Percentiles rank a stretch among this genome's conserved stretches.
Evolutionary conservation across 2,888 invertebrate species (phyloP).

Genomic region (Linnaemya vulpina): DNA sequence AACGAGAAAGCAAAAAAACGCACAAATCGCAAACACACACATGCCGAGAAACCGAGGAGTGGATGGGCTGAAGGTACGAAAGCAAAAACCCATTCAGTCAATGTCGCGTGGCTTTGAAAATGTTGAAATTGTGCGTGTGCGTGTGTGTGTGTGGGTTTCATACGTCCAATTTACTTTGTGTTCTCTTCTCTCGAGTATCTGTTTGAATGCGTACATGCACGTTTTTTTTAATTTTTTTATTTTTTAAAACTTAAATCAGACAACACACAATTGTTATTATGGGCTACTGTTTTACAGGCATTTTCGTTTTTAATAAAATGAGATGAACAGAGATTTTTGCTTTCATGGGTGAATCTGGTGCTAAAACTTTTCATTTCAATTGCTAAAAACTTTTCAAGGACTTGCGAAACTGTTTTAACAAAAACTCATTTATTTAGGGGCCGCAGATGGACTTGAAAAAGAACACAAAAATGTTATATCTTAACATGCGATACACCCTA

Average conservation of each 20-base stretch:
- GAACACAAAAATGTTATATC: too few species aligned
- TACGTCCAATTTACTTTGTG: conserved; percentile 64
- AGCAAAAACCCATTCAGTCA: conserved; percentile 58
- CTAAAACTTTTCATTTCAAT: neutral
- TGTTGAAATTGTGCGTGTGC: conserved; percentile 58
- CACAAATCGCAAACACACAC: conserved; percentile 15
- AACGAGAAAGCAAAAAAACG: conserved; percentile 28
- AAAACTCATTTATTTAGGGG: too few species aligned
- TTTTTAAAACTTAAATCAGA: neutral
- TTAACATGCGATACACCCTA: too few species aligned
- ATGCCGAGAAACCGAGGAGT: neutral
- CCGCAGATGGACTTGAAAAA: too few species aligned
- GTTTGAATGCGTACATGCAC: neutral
- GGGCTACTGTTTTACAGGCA: neutral
- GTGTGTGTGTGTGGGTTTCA: conserved; percentile 65
- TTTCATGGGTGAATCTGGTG: neutral
- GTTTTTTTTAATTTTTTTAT: neutral
- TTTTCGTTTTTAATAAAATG: neutral
- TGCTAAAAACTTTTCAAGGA: neutral
- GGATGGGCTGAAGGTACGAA: conserved; percentile 20
- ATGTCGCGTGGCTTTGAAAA: conserved; percentile 65
- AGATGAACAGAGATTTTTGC: neutral
- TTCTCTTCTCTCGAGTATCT: conserved; percentile 45
- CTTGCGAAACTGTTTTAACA: neutral
- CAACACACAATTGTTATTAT: neutral